These are phyloP conservation scores for Drosophila punjabiensis DNA, from an alignment of 1,140 invertebrate species.

Conservation along the genomic window DNA sequence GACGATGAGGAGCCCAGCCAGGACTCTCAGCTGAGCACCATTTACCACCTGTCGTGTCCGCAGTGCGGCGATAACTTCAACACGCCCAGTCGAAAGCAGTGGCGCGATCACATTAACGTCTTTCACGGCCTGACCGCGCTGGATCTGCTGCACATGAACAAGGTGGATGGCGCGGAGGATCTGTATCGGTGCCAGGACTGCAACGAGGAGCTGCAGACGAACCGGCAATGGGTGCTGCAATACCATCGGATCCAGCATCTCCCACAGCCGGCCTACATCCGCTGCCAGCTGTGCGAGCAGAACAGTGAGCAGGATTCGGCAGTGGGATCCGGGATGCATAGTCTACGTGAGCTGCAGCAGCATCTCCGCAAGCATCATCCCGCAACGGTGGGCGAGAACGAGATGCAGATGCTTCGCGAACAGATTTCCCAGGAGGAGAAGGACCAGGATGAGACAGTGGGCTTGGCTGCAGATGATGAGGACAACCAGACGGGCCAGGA, in stretches of 20 bases:
- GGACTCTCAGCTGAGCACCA: background rate
- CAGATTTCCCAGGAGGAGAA: slow-evolving; percentile 45
- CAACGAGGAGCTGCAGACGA: slow-evolving; percentile 65
- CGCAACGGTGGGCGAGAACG: slow-evolving; percentile 10
- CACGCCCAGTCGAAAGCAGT: slow-evolving; percentile 41
- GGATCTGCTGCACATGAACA: slow-evolving; percentile 62
- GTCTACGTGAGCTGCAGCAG: slow-evolving; percentile 59
- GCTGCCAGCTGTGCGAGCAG: slow-evolving; percentile 61
- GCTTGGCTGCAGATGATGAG: slow-evolving; percentile 4
- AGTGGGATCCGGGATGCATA: slow-evolving; percentile 46
- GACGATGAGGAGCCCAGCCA: slow-evolving; percentile 33
- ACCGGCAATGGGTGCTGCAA: slow-evolving; percentile 61
- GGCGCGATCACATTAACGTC: slow-evolving; percentile 75
- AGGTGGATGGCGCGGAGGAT: slow-evolving; percentile 51
- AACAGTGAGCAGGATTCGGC: slow-evolving; percentile 9
- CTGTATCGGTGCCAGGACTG: slow-evolving; percentile 71
- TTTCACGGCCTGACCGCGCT: slow-evolving; percentile 59
- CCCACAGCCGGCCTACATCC: slow-evolving; percentile 70
- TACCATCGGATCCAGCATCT: slow-evolving; percentile 73
- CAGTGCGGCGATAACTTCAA: slow-evolving; percentile 73
- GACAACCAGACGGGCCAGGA: slow-evolving; percentile 20
- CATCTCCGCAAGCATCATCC: slow-evolving; percentile 60
- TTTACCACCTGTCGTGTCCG: slow-evolving; percentile 66
- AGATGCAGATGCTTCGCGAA: slow-evolving; percentile 35
- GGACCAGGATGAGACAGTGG: slow-evolving; percentile 19